Percentiles rank a stretch among this genome's conserved stretches.
phyloP scores from a whole-genome alignment of 2,888 invertebrate genomes.

The Microctonus brassicae region DNA sequence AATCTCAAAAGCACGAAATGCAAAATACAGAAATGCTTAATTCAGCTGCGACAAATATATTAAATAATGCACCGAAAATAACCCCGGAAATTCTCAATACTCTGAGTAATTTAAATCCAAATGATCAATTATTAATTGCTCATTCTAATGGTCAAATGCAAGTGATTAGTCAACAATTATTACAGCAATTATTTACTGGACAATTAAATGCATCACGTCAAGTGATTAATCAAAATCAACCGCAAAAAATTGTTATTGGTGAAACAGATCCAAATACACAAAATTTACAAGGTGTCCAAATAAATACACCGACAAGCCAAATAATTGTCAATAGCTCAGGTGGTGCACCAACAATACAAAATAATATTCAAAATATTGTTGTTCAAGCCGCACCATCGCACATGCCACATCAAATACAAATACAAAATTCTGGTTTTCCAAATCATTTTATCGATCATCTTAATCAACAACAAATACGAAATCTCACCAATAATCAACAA shows the following conservation, averaged over 20 bases:
- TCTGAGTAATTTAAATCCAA: conserved; percentile 66
- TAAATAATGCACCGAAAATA: conserved; percentile 66
- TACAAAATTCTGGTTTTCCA: conserved; percentile 67
- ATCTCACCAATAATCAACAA: conserved; percentile 55
- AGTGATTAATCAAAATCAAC: conserved; percentile 59
- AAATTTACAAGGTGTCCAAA: conserved; percentile 66
- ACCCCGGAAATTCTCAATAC: conserved; percentile 66
- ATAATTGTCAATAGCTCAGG: conserved; percentile 68
- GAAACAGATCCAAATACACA: conserved; percentile 62
- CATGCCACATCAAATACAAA: conserved; percentile 67
- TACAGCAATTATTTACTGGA: conserved; percentile 65
- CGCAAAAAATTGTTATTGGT: conserved; percentile 67
- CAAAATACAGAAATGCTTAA: conserved; percentile 57
- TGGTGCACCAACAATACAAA: conserved; percentile 67
- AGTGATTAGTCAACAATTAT: conserved; percentile 65
- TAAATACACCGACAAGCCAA: conserved; percentile 67
- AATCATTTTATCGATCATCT: conserved; percentile 67
- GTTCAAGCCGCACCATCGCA: conserved; percentile 67
- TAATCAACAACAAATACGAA: conserved; percentile 67
- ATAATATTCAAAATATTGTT: conserved; percentile 68
- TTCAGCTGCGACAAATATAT: conserved; percentile 61
- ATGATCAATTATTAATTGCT: conserved; percentile 66
- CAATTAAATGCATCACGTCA: conserved; percentile 60
- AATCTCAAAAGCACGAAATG: conserved; percentile 52
- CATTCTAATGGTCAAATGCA: conserved; percentile 68